Conservation (phyloP, 2,113 vertebrate species). For the Laticauda laticaudata region DNA sequence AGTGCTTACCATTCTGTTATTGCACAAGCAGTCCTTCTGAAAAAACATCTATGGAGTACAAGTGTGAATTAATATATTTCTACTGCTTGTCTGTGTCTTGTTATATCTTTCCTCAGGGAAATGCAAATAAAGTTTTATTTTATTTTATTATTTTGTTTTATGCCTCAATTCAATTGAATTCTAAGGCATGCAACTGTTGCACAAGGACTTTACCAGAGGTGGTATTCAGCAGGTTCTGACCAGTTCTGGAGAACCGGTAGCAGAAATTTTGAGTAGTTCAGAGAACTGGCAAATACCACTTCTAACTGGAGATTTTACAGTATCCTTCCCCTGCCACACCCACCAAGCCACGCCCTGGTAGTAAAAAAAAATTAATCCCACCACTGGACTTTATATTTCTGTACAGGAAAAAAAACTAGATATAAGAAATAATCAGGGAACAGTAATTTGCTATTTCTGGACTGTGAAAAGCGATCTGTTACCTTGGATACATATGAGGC, state of each 20-base stretch:
- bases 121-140: background rate
- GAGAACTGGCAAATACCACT: too few species aligned
- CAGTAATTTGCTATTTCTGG: background rate
- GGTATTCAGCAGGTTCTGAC: too few species aligned
- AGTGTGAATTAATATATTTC: background rate
- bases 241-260: too few species aligned
- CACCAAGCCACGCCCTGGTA: too few species aligned
- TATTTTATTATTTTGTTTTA: background rate
- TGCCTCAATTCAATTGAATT: background rate
- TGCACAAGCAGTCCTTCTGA: background rate
- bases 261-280: too few species aligned
- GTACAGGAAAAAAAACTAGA: background rate
- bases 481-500: conserved; percentile 75
- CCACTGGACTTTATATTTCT: background rate
- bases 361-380: too few species aligned
- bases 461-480: background rate
- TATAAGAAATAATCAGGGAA: background rate
- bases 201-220: background rate
- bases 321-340: too few species aligned
- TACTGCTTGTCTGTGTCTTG: background rate
- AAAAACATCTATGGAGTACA: background rate
- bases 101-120: background rate
- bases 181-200: background rate
- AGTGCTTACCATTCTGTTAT: background rate
- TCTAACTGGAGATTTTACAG: too few species aligned